Percentiles rank a stretch among this genome's conserved stretches.
Evolutionary conservation across 2,888 invertebrate species (phyloP).

Genomic region (Crepidodera aurea): DNA sequence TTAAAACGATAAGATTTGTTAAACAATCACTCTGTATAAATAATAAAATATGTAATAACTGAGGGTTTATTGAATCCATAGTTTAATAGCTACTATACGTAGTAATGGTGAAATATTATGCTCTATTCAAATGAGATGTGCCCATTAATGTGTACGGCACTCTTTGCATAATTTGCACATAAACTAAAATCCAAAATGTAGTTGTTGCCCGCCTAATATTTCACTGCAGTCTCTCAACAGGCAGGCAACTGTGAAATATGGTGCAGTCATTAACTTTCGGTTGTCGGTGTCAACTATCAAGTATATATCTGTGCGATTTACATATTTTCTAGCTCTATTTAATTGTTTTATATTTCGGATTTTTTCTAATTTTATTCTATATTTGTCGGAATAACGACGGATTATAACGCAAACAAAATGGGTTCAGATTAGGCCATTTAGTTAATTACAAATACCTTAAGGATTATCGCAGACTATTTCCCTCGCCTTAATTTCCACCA

Average conservation of each 20-base stretch:
- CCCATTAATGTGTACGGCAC: slow-evolving; percentile 22
- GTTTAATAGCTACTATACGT: slow-evolving; percentile 3
- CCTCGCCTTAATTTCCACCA: no score
- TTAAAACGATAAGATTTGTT: no score
- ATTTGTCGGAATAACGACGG: no score
- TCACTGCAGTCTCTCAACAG: slow-evolving; percentile 33
- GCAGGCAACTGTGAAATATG: slow-evolving; percentile 33
- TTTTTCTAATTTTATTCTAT: no score
- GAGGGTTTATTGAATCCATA: slow-evolving; percentile 10
- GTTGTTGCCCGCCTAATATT: slow-evolving; percentile 33
- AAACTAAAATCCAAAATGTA: slow-evolving; percentile 37
- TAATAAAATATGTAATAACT: slow-evolving; percentile 3
- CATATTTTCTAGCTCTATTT: not conserved
- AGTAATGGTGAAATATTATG: slow-evolving; percentile 23
- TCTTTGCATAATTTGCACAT: slow-evolving; percentile 37
- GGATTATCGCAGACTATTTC: no score
- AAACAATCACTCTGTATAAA: not conserved
- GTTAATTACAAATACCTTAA: no score
- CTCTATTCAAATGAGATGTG: slow-evolving; percentile 17
- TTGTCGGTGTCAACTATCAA: slow-evolving; percentile 26
- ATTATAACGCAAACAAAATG: no score
- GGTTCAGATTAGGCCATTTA: no score
- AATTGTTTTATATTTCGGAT: no score
- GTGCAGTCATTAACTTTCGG: slow-evolving; percentile 30
- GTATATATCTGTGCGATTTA: slow-evolving; percentile 8